A percentile compares a stretch with the other conserved stretches of the same genome.
Evolutionary conservation across 1,140 invertebrate genomes (phyloP).

Genomic region (Probaryconus sp.): DNA sequence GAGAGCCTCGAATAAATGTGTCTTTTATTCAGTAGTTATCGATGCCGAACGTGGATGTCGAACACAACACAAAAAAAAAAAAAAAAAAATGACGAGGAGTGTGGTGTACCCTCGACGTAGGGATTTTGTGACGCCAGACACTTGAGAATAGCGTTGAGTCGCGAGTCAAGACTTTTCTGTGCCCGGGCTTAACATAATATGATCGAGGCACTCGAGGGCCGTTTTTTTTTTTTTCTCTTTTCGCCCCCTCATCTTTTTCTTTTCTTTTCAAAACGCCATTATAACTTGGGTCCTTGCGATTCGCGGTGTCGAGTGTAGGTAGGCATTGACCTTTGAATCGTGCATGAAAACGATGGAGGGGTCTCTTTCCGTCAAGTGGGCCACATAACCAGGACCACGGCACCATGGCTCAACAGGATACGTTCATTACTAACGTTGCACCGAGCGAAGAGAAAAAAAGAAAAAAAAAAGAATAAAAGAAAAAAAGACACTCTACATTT

Average conservation of each 20-base stretch:
- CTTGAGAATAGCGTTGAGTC: conserved; percentile 70
- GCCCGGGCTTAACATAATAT: conserved; percentile 67
- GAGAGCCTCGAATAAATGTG: conserved; percentile 65
- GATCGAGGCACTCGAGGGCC: conserved; percentile 63
- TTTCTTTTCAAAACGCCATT: conserved; percentile 64
- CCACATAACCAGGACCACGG: conserved; percentile 53
- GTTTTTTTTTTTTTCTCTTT: conserved; percentile 58
- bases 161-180: conserved; percentile 70
- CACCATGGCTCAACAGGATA: conserved; percentile 42
- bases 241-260: conserved; percentile 39
- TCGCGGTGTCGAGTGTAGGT: conserved; percentile 69
- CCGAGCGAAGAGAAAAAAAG: conserved; percentile 17
- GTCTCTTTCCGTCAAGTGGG: conserved; percentile 64
- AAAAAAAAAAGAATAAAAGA: no score
- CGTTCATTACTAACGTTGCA: conserved; percentile 26
- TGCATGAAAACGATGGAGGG: conserved; percentile 68
- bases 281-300: conserved; percentile 68
- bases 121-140: conserved; percentile 63
- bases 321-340: conserved; percentile 70
- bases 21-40: conserved; percentile 67
- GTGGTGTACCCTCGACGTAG: conserved; percentile 21
- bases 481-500: no score
- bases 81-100: conserved; percentile 55
- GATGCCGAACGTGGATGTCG: no score
- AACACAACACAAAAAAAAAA: conserved; percentile 45